Base-by-base conservation (phyloP, 2,888 invertebrate species). In the Ophion ventricosus region DNA sequence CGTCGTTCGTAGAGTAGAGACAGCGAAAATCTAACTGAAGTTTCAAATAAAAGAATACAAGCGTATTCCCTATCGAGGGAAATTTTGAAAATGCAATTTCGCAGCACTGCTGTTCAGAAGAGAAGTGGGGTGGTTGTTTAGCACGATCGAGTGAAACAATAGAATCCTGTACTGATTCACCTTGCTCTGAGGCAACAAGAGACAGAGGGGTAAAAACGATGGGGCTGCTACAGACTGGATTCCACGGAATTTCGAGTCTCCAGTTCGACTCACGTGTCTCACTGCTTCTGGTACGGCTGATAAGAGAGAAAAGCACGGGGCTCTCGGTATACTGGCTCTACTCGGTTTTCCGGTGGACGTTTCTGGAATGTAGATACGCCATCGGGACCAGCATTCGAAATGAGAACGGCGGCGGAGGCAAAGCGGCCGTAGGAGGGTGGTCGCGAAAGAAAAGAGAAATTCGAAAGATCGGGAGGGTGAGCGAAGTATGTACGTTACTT, bases 281-380 rank as follows among this genome's bases (percentile, higher is more conserved):
- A 56, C 40, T 67, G 77, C 61, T 69, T 17, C 40, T 56, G 66
- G 66, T 70, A 56, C 23, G 80, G 25, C 67, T 43, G 69, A 49
- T 35, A 57, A 26, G 72, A 43, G 59, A 74, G 73, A 40, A 56
- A 72, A 74, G 75, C 49, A 73, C 25, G 25, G 78, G 54, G 57
- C 54, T 57, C 40, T n/a, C 70, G 70, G 81, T 61, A 79, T 61
- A 59, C 85, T 54, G 81, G 75, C 78, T 73, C 75, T 78, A 81
- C 80, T 82, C 69, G 72, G 74, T 79, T 82, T 82, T 82, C 80
- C 81, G 73, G 80, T 86, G 83, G 83, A 85, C 86, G 82, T 80
- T 84, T 85, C 85, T 87, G 84, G 84, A 85, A 87, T 87, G 87
- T 85, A 87, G 87, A 87, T 87, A 74, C 69, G 29, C 81, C 67